These are phyloP conservation scores for Pollenia angustigena DNA, from an alignment of 2,888 invertebrate species.

Conservation along the genomic window DNA sequence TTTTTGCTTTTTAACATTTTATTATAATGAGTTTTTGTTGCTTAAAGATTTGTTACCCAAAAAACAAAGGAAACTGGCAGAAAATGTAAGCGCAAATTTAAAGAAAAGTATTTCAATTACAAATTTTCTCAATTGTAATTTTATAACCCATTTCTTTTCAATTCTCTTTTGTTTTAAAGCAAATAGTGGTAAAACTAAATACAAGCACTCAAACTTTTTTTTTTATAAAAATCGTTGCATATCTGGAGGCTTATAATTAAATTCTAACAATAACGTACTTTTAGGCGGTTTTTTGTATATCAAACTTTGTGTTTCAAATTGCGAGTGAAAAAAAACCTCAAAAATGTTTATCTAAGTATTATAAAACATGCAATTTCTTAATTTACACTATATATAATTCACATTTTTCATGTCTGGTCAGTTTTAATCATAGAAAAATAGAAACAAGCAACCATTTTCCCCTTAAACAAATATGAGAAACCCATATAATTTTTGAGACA, in stretches of 20 bases:
- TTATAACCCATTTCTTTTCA: neutral
- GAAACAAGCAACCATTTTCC: neutral
- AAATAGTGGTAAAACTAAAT: slow-evolving; percentile 10
- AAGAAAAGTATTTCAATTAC: neutral
- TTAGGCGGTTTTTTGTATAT: slow-evolving; percentile 7
- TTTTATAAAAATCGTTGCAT: slow-evolving; percentile 46
- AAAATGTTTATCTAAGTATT: slow-evolving; percentile 49
- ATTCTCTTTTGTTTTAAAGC: neutral
- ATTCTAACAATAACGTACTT: slow-evolving; percentile 41
- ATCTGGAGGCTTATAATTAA: slow-evolving; percentile 50
- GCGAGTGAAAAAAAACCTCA: neutral
- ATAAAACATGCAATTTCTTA: slow-evolving; percentile 68
- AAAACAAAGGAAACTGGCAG: neutral
- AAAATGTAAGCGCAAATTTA: neutral
- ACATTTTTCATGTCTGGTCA: slow-evolving; percentile 67
- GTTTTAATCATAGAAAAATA: slow-evolving; percentile 57
- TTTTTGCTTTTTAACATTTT: neutral
- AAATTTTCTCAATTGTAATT: neutral
- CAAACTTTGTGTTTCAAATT: neutral
- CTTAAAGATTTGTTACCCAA: neutral
- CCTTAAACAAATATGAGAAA: neutral
- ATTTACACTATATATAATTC: slow-evolving; percentile 67
- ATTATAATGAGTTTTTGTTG: neutral
- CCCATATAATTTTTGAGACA: no score
- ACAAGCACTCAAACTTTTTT: neutral